Evolutionary conservation across 53 echinoderm and acorn worm species (phyloP), one percentile per base, ranked within the genome.

Genomic region (Crossaster papposus): DNA sequence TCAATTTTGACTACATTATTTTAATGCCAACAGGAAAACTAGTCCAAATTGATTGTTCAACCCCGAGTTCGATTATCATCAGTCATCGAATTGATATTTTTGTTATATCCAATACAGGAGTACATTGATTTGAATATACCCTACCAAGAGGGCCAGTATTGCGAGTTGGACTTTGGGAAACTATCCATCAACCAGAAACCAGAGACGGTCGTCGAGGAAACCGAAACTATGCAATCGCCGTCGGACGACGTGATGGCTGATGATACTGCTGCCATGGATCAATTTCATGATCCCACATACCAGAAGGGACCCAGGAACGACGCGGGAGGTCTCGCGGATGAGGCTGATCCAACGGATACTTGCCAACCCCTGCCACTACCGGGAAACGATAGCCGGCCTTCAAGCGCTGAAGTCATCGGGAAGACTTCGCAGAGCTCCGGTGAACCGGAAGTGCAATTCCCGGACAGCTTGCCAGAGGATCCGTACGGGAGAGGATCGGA

Each of bases 91-190:
- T n/a, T n/a, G n/a, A n/a, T n/a, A n/a, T n/a, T n/a, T n/a, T n/a
- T n/a, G n/a, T n/a, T n/a, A n/a, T 72, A 35, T 79, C 55, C 11
- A 28, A 14, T 24, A 18, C 87, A 96, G 96, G 96, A 96, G 55
- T 96, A 96, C 84, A 91, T 96, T 44, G 94, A 96, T 54, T 78
- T 96, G 77, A 96, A 96, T 33, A 35, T 88, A 12, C 94, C 94
- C 14, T 96, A 92, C 64, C 83, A 94, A 33, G 84, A 94, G 62
- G 87, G 87, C n/a, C 62, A 75, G 62, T 87, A 87, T 54, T 87
- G 87, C 36, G 87, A 87, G 87, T 76, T 87, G 58, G 87, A 87
- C 77, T 87, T 87, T 33, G 63, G 54, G 8, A 87, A 87, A 26
- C 22, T 53, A n/a, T 33, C 36, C 9, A 26, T 44, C 12, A 73